Evolutionary conservation across 1,140 invertebrate genomes (phyloP).

Genomic region (Papilio polyxenes): DNA sequence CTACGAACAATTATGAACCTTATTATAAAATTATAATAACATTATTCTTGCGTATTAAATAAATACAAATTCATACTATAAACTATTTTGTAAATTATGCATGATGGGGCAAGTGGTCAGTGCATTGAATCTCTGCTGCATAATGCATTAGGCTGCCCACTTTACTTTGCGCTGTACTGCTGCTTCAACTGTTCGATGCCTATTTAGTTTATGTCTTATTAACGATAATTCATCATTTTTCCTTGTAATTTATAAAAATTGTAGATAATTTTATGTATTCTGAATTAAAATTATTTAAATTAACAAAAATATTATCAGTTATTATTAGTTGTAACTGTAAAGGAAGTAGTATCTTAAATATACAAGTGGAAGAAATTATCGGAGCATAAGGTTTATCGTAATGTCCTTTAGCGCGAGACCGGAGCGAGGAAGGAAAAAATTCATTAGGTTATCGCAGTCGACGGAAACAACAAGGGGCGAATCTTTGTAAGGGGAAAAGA

Average conservation of each 20-base stretch:
- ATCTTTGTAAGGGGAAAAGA: neutral
- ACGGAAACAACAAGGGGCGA: neutral
- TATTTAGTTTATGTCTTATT: neutral
- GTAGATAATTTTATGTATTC: too few relatives aligned
- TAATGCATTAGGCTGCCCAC: neutral
- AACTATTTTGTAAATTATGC: neutral
- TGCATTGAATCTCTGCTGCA: neutral
- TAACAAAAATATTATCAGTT: too few relatives aligned
- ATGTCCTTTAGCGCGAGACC: neutral
- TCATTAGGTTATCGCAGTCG: neutral
- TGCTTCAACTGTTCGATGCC: neutral
- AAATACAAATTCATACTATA: neutral
- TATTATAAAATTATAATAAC: too few relatives aligned
- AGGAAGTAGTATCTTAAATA: too few relatives aligned
- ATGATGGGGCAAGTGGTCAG: neutral
- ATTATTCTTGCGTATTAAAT: neutral
- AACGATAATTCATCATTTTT: too few relatives aligned
- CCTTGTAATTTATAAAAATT: too few relatives aligned
- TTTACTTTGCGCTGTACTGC: neutral
- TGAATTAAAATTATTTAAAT: too few relatives aligned
- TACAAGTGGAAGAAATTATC: neutral
- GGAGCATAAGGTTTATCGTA: neutral
- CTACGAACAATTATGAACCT: too few relatives aligned
- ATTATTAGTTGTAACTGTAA: too few relatives aligned
- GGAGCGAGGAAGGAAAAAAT: conserved; percentile 1